Base-by-base conservation (phyloP, 2,113 vertebrate genomes). In the Seriola quinqueradiata region DNA sequence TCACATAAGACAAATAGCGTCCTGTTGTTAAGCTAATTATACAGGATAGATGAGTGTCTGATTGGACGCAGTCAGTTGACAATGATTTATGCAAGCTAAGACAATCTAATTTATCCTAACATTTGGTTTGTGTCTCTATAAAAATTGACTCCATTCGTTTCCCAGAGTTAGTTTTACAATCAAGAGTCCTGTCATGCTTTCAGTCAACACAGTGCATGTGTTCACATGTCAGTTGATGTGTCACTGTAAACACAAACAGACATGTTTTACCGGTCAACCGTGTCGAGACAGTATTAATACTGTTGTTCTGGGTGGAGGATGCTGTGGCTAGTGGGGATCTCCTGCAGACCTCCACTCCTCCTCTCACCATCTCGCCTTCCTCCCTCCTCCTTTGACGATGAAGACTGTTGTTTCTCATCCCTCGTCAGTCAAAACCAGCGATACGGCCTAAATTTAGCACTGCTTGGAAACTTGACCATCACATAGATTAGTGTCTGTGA, bases 1-100 rank as follows among this genome's bases (percentile, higher is more conserved):
- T 89, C 46, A 73, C 21, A 70, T 19, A 84, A 69, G 79, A 89
- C 44, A 70, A 61, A 87, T 40, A 55, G 69, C 69, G 38, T 85
- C 85, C 65, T 69, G 80, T 82, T 70, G 48, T 74, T 87, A 66
- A 81, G 80, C 71, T 87, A 88, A 93, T 91, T 91, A 90, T 61
- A 75, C 64, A 77, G 64, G 82, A 72, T 78, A 71, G 87, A 89
- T 81, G 75, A 59, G 64, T 87, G 72, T 84, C 66, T 89, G 81
- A 86, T 77, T 80, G 72, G 83, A 81, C n/a, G 16, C 74, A 52
- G 81, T 87, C 81, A 75, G 60, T 81, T 81, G 69, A 89, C 86
- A 85, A 58, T 87, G 78, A 92, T 82, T 90, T 83, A 87, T 89
- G 79, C 50, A 77, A 80, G 79, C 59, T 46, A 46, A 68, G 65